Conservation (phyloP, 2,888 invertebrate genomes). For the Drosophila mercatorum region DNA sequence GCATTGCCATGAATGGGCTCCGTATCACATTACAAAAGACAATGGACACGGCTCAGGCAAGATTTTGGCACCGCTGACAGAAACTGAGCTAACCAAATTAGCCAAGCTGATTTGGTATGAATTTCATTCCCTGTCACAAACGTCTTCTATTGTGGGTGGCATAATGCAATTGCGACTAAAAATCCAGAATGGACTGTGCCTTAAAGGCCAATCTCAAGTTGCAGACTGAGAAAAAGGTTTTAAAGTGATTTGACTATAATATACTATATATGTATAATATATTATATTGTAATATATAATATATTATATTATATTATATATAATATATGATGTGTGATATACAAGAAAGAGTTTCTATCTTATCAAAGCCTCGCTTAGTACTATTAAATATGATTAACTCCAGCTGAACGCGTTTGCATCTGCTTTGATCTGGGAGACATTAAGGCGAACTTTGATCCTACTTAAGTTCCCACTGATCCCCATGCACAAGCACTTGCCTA, state of each 20-base stretch:
- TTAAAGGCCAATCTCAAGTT: neutral
- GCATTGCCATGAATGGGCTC: slow-evolving; percentile 44
- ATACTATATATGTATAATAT: too few relatives aligned
- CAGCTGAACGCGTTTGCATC: slow-evolving; percentile 31
- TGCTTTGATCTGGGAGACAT: slow-evolving; percentile 59
- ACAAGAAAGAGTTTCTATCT: neutral
- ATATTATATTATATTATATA: too few relatives aligned
- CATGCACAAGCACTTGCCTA: slow-evolving; percentile 31
- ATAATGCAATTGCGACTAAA: slow-evolving; percentile 23
- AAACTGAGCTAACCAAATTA: slow-evolving; percentile 59
- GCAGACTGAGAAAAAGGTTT: too few relatives aligned
- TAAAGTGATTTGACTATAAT: too few relatives aligned
- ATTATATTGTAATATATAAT: too few relatives aligned
- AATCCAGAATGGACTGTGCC: neutral
- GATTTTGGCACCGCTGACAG: slow-evolving; percentile 30
- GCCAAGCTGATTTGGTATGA: slow-evolving; percentile 48
- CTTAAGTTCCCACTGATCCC: slow-evolving; percentile 56
- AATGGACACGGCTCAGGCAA: slow-evolving; percentile 51
- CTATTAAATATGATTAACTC: neutral
- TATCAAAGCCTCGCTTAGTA: neutral
- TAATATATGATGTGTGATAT: too few relatives aligned
- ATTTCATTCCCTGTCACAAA: slow-evolving; percentile 51
- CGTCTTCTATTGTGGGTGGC: slow-evolving; percentile 15
- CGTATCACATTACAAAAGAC: slow-evolving; percentile 75
- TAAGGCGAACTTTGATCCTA: slow-evolving; percentile 61